A percentile compares a stretch with the other conserved stretches of the same genome.
Conservation (phyloP, 2,888 invertebrate genomes). For the Lacanobia oleracea region DNA sequence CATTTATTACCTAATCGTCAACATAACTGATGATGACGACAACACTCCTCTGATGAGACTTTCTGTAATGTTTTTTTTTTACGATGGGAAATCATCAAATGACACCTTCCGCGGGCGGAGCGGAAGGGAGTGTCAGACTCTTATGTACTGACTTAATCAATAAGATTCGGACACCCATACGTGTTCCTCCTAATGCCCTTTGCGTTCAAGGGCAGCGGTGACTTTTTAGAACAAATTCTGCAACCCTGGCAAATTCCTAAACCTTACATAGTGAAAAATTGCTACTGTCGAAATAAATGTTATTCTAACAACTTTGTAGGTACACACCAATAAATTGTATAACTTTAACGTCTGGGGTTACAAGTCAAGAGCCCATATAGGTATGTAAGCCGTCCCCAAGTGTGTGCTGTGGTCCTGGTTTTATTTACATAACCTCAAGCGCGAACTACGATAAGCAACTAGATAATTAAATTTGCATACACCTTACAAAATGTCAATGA, state of each 20-base stretch:
- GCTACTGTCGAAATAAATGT: no score
- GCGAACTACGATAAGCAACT: constrained; percentile 35
- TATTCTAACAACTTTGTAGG: constrained; percentile 10
- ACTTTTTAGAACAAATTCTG: no score
- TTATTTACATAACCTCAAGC: constrained; percentile 50
- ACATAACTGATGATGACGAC: not conserved
- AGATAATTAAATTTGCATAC: constrained; percentile 53
- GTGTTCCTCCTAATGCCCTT: no score
- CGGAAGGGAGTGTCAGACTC: no score
- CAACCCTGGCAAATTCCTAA: no score
- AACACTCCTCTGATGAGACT: not conserved
- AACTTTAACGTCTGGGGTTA: constrained; percentile 18
- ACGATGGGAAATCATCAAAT: no score
- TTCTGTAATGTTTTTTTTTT: no score
- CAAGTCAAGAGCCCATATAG: constrained; percentile 24
- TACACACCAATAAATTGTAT: constrained; percentile 24
- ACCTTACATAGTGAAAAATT: no score
- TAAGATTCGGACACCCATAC: no score
- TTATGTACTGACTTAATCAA: no score
- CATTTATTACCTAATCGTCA: not conserved
- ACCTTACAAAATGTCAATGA: constrained; percentile 52
- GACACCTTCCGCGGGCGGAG: no score
- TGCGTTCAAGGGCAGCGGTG: no score
- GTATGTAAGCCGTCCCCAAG: constrained; percentile 6
- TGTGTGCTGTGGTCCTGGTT: constrained; percentile 12